Conservation (phyloP, 2,113 vertebrate species). For the Mellivora capensis region DNA sequence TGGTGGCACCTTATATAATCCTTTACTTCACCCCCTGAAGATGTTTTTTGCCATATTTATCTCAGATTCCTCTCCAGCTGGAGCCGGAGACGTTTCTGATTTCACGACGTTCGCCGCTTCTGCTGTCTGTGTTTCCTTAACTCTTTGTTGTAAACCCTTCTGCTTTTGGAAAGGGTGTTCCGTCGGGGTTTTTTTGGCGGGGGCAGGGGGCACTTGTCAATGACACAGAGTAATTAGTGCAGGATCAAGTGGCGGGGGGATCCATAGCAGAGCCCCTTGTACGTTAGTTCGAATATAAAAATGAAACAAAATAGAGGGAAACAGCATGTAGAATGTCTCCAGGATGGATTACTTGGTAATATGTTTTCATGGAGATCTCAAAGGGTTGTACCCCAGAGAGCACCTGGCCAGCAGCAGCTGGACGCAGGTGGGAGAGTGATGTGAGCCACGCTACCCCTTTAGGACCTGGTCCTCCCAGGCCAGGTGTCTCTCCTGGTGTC, state of each 20-base stretch:
- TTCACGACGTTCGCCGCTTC: background rate
- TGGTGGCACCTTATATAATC: background rate
- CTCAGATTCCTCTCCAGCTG: background rate
- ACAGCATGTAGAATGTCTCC: background rate
- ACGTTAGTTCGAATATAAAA: background rate
- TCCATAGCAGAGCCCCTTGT: background rate
- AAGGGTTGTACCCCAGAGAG: accelerated
- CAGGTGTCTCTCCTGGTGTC: background rate
- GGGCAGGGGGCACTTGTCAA: accelerated
- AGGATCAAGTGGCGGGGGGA: background rate
- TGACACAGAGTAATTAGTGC: background rate
- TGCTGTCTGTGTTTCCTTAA: background rate
- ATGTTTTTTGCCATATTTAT: background rate
- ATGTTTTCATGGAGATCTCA: accelerated
- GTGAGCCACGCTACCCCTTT: background rate
- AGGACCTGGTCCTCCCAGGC: background rate
- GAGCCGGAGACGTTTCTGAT: background rate
- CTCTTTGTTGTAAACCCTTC: background rate
- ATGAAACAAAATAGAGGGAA: background rate
- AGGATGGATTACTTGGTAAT: accelerated
- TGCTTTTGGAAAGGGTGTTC: background rate
- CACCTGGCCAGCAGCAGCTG: background rate
- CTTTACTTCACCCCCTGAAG: background rate
- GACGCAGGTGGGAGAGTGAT: background rate
- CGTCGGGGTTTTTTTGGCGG: too few species aligned